Conservation (phyloP, 2,888 invertebrate genomes). For the Chromoteleia sp. region DNA sequence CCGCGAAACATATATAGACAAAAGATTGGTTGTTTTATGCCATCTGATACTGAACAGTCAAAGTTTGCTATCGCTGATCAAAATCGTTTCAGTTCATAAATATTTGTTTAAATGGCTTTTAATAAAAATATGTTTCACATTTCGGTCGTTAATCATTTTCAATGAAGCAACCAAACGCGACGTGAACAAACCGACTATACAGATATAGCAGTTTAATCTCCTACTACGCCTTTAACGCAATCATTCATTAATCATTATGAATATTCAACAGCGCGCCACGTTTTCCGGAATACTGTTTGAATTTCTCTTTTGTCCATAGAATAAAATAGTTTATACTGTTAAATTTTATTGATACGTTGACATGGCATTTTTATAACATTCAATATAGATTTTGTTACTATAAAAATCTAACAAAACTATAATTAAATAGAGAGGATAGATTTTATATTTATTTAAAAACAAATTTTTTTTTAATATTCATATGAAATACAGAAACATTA, state of each 20-base stretch:
- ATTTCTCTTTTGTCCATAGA: slow-evolving; percentile 21
- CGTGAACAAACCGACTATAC: slow-evolving; percentile 39
- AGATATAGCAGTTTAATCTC: slow-evolving; percentile 43
- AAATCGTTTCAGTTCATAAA: slow-evolving; percentile 35
- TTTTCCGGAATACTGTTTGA: slow-evolving; percentile 35
- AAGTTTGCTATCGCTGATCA: slow-evolving; percentile 6
- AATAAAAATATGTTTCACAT: slow-evolving; percentile 43
- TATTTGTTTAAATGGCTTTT: slow-evolving; percentile 38
- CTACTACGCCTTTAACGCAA: slow-evolving; percentile 40
- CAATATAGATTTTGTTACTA: neutral
- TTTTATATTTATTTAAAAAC: too few species aligned
- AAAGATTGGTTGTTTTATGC: slow-evolving; percentile 24
- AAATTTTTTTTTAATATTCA: too few species aligned
- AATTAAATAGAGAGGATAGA: too few species aligned
- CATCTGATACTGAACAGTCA: slow-evolving; percentile 15
- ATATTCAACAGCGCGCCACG: slow-evolving; percentile 42
- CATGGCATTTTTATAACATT: slow-evolving; percentile 1
- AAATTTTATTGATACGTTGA: slow-evolving; percentile 8
- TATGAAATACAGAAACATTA: too few species aligned
- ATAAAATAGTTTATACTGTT: slow-evolving; percentile 23
- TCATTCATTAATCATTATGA: slow-evolving; percentile 54
- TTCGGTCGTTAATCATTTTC: slow-evolving; percentile 45
- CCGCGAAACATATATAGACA: neutral
- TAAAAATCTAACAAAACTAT: too few species aligned
- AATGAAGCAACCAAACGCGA: slow-evolving; percentile 41